Evolutionary conservation across 2,797 vertebrate genomes (phyloP).

Genomic region (Catharus ustulatus): DNA sequence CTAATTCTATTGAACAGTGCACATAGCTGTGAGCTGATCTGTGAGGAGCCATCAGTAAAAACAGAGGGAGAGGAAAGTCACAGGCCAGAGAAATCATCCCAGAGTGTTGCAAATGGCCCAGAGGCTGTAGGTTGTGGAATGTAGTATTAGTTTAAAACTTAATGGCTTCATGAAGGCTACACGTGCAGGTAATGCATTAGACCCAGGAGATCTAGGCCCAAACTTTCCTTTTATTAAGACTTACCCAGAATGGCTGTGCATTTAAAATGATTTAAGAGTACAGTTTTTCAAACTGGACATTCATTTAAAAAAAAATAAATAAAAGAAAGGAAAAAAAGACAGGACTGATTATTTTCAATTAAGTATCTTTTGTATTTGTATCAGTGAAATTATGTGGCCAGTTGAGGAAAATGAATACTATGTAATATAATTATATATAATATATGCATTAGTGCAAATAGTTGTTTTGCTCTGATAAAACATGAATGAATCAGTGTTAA

Average conservation of each 20-base stretch:
- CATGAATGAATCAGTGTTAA: conserved; percentile 1
- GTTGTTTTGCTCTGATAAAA: neutral
- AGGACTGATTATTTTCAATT: neutral
- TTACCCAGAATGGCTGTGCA: neutral
- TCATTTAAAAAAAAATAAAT: neutral
- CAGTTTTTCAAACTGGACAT: neutral
- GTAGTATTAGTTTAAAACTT: neutral
- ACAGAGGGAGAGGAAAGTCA: neutral
- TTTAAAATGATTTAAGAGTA: neutral
- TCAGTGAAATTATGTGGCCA: neutral
- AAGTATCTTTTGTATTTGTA: neutral
- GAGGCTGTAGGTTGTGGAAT: neutral
- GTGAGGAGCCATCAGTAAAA: neutral
- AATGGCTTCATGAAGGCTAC: neutral
- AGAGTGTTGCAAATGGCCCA: neutral
- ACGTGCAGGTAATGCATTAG: neutral
- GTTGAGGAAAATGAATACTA: neutral
- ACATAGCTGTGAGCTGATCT: neutral
- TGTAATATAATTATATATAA: neutral
- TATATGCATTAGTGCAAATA: neutral
- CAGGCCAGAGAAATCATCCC: neutral
- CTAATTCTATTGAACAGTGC: neutral
- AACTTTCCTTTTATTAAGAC: neutral
- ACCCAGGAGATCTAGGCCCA: neutral
- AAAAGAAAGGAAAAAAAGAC: neutral